Conservation (phyloP, 2,797 vertebrate genomes). For the Argyrosomus regius region DNA sequence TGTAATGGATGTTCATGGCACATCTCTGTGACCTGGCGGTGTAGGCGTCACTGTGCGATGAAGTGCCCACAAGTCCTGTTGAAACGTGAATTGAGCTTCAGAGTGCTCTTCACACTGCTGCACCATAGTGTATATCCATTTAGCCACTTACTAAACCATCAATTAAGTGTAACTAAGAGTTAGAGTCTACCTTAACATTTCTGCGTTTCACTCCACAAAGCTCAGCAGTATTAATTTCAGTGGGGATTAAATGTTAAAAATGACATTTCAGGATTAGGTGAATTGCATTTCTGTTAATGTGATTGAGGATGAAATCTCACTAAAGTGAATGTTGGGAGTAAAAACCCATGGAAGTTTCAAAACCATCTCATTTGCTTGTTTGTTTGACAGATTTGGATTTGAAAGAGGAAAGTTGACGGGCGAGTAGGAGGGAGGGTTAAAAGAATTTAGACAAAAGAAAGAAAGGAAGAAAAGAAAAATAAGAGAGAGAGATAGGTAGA, state of each 20-base stretch:
- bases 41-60: slow-evolving; percentile 45
- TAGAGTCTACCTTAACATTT: slow-evolving; percentile 25
- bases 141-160: slow-evolving; percentile 62
- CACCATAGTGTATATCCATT: slow-evolving; percentile 53
- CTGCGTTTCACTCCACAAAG: slow-evolving; percentile 39
- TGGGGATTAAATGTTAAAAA: slow-evolving; percentile 43
- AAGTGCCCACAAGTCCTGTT: slow-evolving; percentile 43
- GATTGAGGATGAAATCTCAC: slow-evolving; percentile 33
- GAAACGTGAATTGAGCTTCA: slow-evolving; percentile 28
- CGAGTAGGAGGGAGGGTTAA: not conserved
- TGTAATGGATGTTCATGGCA: slow-evolving; percentile 23
- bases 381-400: not conserved
- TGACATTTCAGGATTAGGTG: slow-evolving; percentile 38
- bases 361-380: slow-evolving; percentile 7
- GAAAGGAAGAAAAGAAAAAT: not conserved
- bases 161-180: slow-evolving; percentile 52
- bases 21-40: slow-evolving; percentile 41
- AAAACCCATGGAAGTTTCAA: not conserved
- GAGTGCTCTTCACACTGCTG: slow-evolving; percentile 41
- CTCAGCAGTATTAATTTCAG: slow-evolving; percentile 62
- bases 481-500: not conserved
- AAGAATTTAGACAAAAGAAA: not conserved
- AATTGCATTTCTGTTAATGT: slow-evolving; percentile 6
- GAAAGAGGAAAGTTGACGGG: not conserved
- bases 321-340: slow-evolving; percentile 34